phyloP scores from a whole-genome alignment of 1,140 invertebrate genomes.

The Melitaea cinxia region DNA sequence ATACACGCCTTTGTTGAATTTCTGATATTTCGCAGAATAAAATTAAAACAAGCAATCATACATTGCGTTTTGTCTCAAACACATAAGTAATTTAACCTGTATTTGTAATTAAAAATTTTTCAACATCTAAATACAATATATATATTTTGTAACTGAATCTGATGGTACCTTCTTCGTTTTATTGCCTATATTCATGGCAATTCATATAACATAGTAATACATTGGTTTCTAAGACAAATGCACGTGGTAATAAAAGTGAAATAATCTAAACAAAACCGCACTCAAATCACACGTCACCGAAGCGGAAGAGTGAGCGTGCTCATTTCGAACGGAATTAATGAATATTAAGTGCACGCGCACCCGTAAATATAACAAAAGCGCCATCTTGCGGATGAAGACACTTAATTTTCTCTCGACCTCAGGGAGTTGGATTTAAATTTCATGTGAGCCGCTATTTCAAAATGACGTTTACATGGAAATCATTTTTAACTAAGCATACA shows the following conservation, averaged over 20 bases:
- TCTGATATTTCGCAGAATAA: too few relatives aligned
- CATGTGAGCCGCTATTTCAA: conserved; percentile 31
- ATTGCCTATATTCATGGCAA: too few relatives aligned
- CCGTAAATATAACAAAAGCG: conserved; percentile 42
- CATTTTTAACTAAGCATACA: conserved; percentile 29
- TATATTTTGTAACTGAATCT: too few relatives aligned
- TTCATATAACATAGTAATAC: background rate
- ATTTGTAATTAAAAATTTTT: too few relatives aligned
- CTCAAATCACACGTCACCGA: conserved; percentile 48
- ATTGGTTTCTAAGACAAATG: background rate
- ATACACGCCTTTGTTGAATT: background rate
- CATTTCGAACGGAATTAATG: conserved; percentile 61
- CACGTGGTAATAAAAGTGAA: conserved; percentile 15
- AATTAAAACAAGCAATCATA: too few relatives aligned
- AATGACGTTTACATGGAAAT: conserved; percentile 37
- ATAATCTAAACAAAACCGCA: conserved; percentile 51
- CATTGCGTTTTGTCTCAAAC: too few relatives aligned
- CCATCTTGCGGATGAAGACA: conserved; percentile 53
- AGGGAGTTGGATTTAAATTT: conserved; percentile 45
- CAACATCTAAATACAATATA: too few relatives aligned
- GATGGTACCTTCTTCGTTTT: too few relatives aligned
- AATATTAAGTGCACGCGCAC: conserved; percentile 65
- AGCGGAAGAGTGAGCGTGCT: conserved; percentile 49
- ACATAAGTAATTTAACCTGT: too few relatives aligned
- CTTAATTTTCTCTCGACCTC: conserved; percentile 50